These are phyloP conservation scores for Struthidea cinerea DNA, from an alignment of 2,113 vertebrate species.

Conservation along the genomic window DNA sequence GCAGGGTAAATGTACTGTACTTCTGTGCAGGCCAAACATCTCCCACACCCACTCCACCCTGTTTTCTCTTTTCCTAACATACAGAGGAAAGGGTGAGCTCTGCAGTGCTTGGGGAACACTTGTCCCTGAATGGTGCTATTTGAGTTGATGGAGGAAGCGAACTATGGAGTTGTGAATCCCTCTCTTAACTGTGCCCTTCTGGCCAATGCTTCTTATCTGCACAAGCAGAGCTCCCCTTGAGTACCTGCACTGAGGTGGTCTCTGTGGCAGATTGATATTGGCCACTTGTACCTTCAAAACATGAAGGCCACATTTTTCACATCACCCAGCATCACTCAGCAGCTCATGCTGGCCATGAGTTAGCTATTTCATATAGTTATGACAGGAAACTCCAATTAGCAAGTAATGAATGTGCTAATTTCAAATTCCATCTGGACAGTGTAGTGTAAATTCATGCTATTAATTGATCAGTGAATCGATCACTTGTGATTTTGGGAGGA, in stretches of 20 bases:
- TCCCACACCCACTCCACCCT: background rate
- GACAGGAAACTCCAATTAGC: background rate
- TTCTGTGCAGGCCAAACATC: background rate
- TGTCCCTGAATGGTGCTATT: background rate
- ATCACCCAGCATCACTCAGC: background rate
- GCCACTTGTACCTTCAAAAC: background rate
- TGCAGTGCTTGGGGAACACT: background rate
- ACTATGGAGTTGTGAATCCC: background rate
- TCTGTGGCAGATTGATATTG: background rate
- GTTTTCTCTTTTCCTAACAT: background rate
- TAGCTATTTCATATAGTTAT: background rate
- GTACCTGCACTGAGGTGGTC: background rate
- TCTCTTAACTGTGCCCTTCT: background rate
- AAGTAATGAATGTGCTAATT: background rate
- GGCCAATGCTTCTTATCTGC: background rate
- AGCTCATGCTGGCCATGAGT: background rate
- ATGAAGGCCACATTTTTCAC: background rate
- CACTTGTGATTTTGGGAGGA: background rate
- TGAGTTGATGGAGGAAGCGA: background rate
- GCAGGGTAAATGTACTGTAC: background rate
- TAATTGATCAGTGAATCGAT: accelerated
- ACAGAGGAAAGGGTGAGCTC: background rate
- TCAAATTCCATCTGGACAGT: background rate
- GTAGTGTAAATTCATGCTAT: background rate
- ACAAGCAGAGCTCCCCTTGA: background rate